A percentile compares a stretch with the other conserved stretches of the same genome.
Conservation (phyloP, 2,888 invertebrate species). For the Sylvicola fuscatus region DNA sequence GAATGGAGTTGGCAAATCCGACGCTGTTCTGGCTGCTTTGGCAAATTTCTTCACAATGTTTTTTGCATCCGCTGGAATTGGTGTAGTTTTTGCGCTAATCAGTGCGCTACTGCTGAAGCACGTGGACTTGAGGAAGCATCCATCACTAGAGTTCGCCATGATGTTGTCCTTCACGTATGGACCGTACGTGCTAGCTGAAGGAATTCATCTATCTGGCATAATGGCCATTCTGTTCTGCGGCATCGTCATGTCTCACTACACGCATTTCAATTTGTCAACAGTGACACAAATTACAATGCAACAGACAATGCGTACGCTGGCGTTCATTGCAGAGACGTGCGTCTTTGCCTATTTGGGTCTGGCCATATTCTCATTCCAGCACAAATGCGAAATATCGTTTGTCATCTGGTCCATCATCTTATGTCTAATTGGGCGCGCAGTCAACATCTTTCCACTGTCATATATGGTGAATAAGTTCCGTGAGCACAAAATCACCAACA, state of each 20-base stretch:
- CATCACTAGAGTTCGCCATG: conserved; percentile 94
- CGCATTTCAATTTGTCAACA: conserved; percentile 94
- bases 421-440: conserved; percentile 81
- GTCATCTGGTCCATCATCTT: conserved; percentile 89
- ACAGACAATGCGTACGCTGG: conserved; percentile 91
- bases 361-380: conserved; percentile 67
- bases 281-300: conserved; percentile 99
- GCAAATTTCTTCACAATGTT: conserved; percentile 92
- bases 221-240: conserved; percentile 99
- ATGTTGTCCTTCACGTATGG: conserved; percentile 97
- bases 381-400: conserved; percentile 76
- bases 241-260: conserved; percentile 99
- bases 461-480: conserved; percentile 87
- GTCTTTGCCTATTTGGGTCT: conserved; percentile 88
- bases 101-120: conserved; percentile 87
- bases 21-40: conserved; percentile 72
- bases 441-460: conserved; percentile 92
- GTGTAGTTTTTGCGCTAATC: conserved; percentile 81
- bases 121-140: conserved; percentile 89
- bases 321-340: conserved; percentile 96
- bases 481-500: conserved; percentile 91
- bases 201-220: conserved; percentile 88
- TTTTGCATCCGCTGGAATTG: conserved; percentile 94
- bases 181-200: conserved; percentile 95
- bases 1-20: conserved; percentile 43